Percentiles rank a stretch among this genome's conserved stretches.
These are phyloP conservation scores for Sardina pilchardus DNA, from an alignment of 2,113 vertebrate species.

Conservation along the genomic window DNA sequence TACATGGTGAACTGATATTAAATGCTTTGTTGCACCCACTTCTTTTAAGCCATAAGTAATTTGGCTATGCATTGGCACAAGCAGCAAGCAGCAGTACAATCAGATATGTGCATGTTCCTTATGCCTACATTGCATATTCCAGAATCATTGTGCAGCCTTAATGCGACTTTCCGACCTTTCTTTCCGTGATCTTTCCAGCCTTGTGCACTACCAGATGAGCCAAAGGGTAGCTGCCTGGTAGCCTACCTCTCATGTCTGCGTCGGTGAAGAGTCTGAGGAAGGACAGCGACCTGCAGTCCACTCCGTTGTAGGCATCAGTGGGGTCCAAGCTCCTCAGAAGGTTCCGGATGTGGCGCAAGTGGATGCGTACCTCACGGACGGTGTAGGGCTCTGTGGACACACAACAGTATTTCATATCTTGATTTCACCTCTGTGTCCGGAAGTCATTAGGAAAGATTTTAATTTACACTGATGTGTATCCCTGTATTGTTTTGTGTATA, in stretches of 20 bases:
- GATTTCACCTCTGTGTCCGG: too few relatives aligned
- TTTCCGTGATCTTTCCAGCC: neutral
- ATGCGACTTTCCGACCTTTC: too few relatives aligned
- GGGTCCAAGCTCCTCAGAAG: conserved; percentile 92
- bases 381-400: conserved; percentile 82
- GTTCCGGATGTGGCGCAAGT: conserved; percentile 88
- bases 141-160: neutral
- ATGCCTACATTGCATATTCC: neutral
- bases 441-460: neutral
- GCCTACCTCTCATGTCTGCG: conserved; percentile 72
- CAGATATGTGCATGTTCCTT: neutral
- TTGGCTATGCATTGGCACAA: neutral
- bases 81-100: neutral
- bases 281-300: conserved; percentile 89
- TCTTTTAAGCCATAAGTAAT: neutral
- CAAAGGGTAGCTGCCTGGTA: neutral
- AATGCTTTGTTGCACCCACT: neutral
- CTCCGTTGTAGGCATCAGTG: conserved; percentile 88
- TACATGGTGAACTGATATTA: neutral
- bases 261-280: conserved; percentile 88
- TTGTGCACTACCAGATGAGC: neutral
- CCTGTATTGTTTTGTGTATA: neutral
- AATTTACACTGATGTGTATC: neutral
- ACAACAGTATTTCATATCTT: neutral
- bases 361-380: conserved; percentile 88